Evolutionary conservation across 1,140 invertebrate genomes (phyloP), one percentile per base, ranked within the genome.

Genomic region (Psilanteris sp.): DNA sequence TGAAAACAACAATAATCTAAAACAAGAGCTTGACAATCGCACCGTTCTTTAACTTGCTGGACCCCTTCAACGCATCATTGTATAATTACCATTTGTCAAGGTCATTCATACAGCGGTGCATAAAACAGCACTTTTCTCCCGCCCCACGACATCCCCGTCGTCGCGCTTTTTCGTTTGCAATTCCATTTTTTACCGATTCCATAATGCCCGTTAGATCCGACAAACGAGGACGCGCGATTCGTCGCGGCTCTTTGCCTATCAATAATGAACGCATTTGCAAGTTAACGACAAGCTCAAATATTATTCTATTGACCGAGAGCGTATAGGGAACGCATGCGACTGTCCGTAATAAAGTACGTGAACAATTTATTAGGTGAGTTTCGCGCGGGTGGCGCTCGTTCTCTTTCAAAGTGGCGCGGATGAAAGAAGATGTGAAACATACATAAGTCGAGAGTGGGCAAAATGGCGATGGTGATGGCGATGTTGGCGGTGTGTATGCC

Each of bases 401-500:
- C 66, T 75, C 59, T 79, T 81, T 77, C 59, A 79, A 82, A 82
- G 68, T 81, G 80, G 77, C 83, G 43, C 43, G 36, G 27, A 66
- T 66, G 68, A 72, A 67, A 68, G 79, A 79, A 79, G 64, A 77
- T 48, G 77, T 57, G 62, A 64, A 62, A 57, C 29, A 77, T 59
- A 48, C 52, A 76, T 71, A 61, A 59, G 72, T 74, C 46, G 79
- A 66, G 39, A 71, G 48, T 46, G 44, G 64, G 74, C 62, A 74
- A 74, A 74, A 74, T 74, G 75, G 68, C 61, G 79, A 73, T 70
- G 52, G 64, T 62, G 72, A 78, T 78, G 78, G 72, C 71, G 77
- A 80, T 78, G 78, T 79, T 81, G 77, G 80, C 83, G 84, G 81
- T 82, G 77, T 77, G 81, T 84, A 82, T 85, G 81, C 80, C 79